These are phyloP conservation scores for Xestoiulus laeticollis DNA, from an alignment of 2,888 invertebrate species.

Conservation along the genomic window DNA sequence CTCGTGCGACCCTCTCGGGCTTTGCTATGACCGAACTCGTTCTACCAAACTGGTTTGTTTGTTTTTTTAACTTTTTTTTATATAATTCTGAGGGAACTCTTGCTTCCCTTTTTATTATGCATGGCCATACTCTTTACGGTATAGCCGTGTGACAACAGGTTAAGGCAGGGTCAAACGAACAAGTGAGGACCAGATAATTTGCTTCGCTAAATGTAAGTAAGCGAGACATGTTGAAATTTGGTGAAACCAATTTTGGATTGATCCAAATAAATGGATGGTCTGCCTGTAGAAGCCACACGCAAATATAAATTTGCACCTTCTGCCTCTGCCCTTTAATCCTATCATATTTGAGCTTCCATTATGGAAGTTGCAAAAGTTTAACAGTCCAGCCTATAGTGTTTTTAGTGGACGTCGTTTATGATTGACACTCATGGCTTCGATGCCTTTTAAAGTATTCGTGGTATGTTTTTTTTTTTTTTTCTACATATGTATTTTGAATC, in stretches of 20 bases:
- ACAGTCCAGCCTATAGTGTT: neutral
- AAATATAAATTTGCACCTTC: neutral
- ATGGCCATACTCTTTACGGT: constrained; percentile 7
- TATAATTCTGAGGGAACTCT: constrained; percentile 28
- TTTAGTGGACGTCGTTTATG: neutral
- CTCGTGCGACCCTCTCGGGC: neutral
- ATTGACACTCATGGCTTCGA: neutral
- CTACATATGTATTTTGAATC: no score
- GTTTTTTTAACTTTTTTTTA: neutral
- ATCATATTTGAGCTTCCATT: no score
- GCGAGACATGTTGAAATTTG: neutral
- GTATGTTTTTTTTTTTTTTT: neutral
- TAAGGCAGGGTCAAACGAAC: constrained; percentile 35
- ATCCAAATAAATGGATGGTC: neutral
- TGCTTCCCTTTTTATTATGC: neutral
- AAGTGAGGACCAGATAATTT: constrained; percentile 30
- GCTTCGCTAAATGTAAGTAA: neutral
- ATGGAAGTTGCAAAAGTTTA: no score
- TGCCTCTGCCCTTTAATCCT: no score
- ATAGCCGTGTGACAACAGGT: constrained; percentile 38
- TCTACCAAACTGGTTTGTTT: constrained; percentile 38
- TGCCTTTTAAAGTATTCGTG: neutral
- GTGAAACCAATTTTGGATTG: neutral
- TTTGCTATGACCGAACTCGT: constrained; percentile 23
- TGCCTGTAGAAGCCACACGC: neutral